phyloP scores from a whole-genome alignment of 2,113 vertebrate species.

The Dryoscopus gambensis region DNA sequence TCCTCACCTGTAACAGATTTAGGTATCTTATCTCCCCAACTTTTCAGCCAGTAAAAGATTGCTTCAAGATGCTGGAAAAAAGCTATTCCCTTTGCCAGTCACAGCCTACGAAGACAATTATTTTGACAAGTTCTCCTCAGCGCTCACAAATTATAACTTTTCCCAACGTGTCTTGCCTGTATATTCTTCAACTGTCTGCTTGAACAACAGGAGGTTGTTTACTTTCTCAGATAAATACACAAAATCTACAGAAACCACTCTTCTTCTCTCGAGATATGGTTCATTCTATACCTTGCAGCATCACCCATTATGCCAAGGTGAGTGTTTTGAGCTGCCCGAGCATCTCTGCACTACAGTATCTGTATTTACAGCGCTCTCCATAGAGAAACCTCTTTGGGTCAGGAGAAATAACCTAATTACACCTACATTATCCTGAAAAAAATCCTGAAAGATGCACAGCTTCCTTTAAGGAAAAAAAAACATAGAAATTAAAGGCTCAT shows the following conservation, averaged over 20 bases:
- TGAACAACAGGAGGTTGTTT: not conserved
- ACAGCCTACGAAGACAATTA: not conserved
- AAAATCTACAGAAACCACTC: not conserved
- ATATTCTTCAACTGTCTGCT: not conserved
- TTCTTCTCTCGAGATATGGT: not conserved
- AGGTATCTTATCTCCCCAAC: not conserved
- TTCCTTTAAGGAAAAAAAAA: not conserved
- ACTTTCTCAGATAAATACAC: not conserved
- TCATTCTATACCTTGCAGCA: not conserved
- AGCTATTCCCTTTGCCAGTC: not conserved
- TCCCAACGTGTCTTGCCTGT: not conserved
- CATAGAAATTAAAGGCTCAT: not conserved
- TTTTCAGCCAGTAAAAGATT: not conserved
- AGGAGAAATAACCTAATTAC: not conserved
- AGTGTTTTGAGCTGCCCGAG: not conserved
- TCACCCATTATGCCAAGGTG: not conserved
- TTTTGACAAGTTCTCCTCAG: constrained; percentile 7
- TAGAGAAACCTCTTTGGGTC: not conserved
- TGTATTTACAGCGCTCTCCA: not conserved
- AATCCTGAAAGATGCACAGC: not conserved
- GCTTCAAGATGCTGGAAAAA: not conserved
- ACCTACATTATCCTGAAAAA: not conserved
- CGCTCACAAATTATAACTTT: not conserved
- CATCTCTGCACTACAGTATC: not conserved
- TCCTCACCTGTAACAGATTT: not conserved